Evolutionary conservation across 2,797 vertebrate genomes (phyloP).

Genomic region (Aeoliscus strigatus): DNA sequence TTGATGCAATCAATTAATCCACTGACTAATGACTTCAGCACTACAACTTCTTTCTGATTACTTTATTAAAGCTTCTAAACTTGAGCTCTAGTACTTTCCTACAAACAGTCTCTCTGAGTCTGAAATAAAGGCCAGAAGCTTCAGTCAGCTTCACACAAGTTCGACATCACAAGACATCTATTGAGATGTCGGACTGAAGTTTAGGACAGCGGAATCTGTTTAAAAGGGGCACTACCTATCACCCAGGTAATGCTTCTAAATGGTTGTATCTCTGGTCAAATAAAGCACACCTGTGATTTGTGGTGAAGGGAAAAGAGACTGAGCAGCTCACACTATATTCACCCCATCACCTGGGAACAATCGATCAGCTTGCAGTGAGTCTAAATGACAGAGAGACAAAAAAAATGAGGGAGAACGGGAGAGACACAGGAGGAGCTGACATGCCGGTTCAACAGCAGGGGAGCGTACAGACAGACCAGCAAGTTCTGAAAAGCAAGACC

Average conservation of each 20-base stretch:
- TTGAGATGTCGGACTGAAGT: constrained; percentile 6
- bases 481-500: constrained; percentile 39
- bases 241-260: constrained; percentile 6
- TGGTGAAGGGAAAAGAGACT: constrained; percentile 30
- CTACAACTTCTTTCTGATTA: too few species aligned
- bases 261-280: constrained; percentile 22
- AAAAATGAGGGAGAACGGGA: background rate
- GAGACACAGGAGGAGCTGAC: constrained; percentile 18
- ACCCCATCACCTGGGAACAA: constrained; percentile 46
- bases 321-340: constrained; percentile 46
- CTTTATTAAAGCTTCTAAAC: too few species aligned
- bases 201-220: background rate
- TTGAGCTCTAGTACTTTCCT: too few species aligned
- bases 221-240: background rate
- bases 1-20: too few species aligned
- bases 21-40: too few species aligned
- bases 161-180: background rate
- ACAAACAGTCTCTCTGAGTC: too few species aligned
- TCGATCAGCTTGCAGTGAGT: constrained; percentile 39
- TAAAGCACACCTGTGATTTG: constrained; percentile 37
- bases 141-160: too few species aligned
- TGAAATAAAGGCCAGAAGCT: too few species aligned
- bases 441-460: constrained; percentile 24
- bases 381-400: constrained; percentile 10
- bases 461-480: constrained; percentile 32